A percentile compares a stretch with the other conserved stretches of the same genome.
phyloP scores from a whole-genome alignment of 2,797 vertebrate species.

The Emydoidea blandingii region DNA sequence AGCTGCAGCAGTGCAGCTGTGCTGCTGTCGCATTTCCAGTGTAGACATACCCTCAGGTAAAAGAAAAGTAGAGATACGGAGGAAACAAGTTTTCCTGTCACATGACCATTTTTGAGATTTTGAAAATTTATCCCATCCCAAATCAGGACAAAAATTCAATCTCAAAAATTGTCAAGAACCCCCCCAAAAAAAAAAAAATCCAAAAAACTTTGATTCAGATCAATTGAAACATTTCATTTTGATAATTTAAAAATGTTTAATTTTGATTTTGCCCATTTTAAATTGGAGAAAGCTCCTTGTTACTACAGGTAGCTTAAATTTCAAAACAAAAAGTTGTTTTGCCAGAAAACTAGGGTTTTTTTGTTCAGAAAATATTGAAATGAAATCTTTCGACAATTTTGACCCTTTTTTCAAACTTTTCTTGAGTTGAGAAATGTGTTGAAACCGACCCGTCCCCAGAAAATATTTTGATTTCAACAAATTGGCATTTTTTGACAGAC shows the following conservation, averaged over 20 bases:
- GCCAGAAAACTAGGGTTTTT: neutral
- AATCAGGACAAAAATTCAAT: neutral
- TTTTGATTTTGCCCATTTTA: neutral
- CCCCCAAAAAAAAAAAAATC: neutral
- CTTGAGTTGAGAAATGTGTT: neutral
- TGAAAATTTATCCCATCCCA: neutral
- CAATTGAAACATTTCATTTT: accelerated
- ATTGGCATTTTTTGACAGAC: neutral
- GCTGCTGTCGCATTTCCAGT: neutral
- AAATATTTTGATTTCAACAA: neutral
- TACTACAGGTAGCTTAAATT: neutral
- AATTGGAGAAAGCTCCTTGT: neutral
- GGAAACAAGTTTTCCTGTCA: neutral
- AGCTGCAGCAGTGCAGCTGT: no score
- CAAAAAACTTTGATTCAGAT: neutral
- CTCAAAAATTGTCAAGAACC: neutral
- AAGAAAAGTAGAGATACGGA: neutral
- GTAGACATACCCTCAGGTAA: neutral
- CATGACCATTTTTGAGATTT: neutral
- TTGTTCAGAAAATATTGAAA: neutral
- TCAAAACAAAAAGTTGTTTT: neutral
- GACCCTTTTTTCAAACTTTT: neutral
- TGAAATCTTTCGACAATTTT: neutral
- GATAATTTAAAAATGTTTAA: neutral
- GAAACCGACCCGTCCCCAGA: neutral